Evolutionary conservation across 2,888 invertebrate genomes (phyloP), one percentile per base, ranked within the genome.

Genomic region (Spicauda simplicius): DNA sequence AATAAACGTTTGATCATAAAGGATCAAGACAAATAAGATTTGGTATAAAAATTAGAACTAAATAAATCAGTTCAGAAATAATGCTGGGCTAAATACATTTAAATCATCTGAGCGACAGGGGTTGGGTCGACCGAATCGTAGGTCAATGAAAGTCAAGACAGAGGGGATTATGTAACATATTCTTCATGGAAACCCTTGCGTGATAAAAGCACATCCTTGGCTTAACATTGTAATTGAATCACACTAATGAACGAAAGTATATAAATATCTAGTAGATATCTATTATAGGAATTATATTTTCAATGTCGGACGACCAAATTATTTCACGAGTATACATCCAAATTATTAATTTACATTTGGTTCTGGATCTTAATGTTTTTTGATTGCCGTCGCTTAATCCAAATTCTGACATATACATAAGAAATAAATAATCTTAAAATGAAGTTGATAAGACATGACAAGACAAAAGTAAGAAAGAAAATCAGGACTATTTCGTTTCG

Each of bases 401-500:
- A n/a, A n/a, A n/a, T n/a, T n/a, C n/a, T n/a, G n/a, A n/a, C n/a
- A n/a, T 25, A 25, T 4, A 25, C 5, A 25, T 5, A 5, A 25
- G 25, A 4, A 25, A 25, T 25, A 25, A 25, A n/a, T n/a, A 30
- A 33, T 33, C 33, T 33, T 33, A 33, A 33, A 41, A 41, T 3
- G 14, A 12, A 41, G 14, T 14, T 10, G 14, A 48, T 0, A 48
- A 6, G 48, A 16, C 16, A 16, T 16, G 6, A 48, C 16, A 14
- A 41, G 41, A 41, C 6, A 48, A 16, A 16, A 4, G 16, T 7
- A 48, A 48, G 48, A 54, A 6, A 25, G 6, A 57, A 11, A 57
- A 57, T n/a, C 37, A 57, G 19, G 57, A 41, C 57, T 18, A n/a
- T 8, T 16, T 11, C n/a, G 45, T 59, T 59, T 65, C 19, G 59